These are phyloP conservation scores for Loriculus beryllinus DNA, from an alignment of 2,797 vertebrate genomes.

Conservation along the genomic window DNA sequence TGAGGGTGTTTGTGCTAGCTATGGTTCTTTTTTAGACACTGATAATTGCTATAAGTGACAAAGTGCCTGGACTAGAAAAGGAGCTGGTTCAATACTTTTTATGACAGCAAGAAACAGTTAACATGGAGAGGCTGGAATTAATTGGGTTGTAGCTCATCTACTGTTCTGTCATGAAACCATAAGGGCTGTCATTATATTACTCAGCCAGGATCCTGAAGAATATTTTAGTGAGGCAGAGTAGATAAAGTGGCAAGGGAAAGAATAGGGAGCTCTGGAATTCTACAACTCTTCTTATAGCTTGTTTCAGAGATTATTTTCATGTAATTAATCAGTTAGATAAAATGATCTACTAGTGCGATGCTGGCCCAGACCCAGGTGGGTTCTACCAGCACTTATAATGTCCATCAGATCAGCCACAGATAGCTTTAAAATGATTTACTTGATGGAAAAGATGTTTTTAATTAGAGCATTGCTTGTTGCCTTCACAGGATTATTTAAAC, in stretches of 20 bases:
- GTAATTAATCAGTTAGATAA: constrained; percentile 74
- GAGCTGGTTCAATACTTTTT: neutral
- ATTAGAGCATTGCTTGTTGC: neutral
- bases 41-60: neutral
- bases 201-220: neutral
- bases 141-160: constrained; percentile 3
- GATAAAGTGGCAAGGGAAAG: constrained; percentile 63
- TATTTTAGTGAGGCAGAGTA: constrained; percentile 21
- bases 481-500: neutral
- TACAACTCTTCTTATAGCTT: constrained; percentile 51
- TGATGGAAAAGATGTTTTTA: neutral
- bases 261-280: constrained; percentile 60
- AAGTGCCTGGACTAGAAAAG: neutral
- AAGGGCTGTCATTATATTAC: neutral
- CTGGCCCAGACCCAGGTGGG: constrained; percentile 34
- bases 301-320: constrained; percentile 71
- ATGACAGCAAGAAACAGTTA: neutral
- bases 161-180: neutral
- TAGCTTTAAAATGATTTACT: neutral
- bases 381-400: constrained; percentile 2
- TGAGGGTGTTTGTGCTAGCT: neutral
- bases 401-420: neutral
- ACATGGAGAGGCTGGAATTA: neutral
- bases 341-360: constrained; percentile 35
- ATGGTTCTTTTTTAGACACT: neutral